Evolutionary conservation across 2,888 invertebrate genomes (phyloP).

Genomic region (Bombylius major): DNA sequence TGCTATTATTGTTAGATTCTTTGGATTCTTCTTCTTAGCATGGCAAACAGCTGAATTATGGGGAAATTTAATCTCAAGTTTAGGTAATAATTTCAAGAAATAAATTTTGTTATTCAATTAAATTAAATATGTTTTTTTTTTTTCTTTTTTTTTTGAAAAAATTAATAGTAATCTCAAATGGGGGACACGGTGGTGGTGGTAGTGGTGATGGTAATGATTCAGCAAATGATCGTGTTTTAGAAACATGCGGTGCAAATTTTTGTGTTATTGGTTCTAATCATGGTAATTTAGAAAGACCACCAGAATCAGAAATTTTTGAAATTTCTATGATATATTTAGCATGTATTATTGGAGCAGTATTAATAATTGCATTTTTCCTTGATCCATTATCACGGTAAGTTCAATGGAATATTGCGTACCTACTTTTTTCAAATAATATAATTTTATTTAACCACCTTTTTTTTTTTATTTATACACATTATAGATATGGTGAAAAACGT

Average conservation of each 20-base stretch:
- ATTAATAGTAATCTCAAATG: constrained; percentile 36
- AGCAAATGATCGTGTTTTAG: constrained; percentile 40
- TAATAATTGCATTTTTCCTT: constrained; percentile 75
- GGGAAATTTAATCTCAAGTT: constrained; percentile 92
- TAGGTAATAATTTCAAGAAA: constrained; percentile 31
- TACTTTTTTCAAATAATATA: too few relatives aligned
- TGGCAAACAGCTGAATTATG: constrained; percentile 95
- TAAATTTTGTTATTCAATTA: not conserved
- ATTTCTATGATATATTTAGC: constrained; percentile 80
- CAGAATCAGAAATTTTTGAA: constrained; percentile 73
- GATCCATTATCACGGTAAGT: constrained; percentile 74
- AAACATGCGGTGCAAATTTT: constrained; percentile 68
- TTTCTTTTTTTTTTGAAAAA: not conserved
- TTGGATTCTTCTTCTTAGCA: constrained; percentile 96
- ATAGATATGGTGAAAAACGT: constrained; percentile 76
- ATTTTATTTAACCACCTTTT: not conserved
- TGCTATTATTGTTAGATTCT: constrained; percentile 90
- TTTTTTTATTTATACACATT: constrained; percentile 13
- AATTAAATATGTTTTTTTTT: not conserved
- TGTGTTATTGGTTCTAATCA: constrained; percentile 62
- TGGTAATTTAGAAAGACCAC: constrained; percentile 66
- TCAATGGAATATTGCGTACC: not conserved
- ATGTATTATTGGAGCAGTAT: constrained; percentile 73
- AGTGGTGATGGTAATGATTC: constrained; percentile 34
- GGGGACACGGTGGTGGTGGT: constrained; percentile 49